Percentiles rank a stretch among this genome's conserved stretches.
phyloP scores from a whole-genome alignment of 2,113 vertebrate genomes.

The Dissostichus mawsoni region DNA sequence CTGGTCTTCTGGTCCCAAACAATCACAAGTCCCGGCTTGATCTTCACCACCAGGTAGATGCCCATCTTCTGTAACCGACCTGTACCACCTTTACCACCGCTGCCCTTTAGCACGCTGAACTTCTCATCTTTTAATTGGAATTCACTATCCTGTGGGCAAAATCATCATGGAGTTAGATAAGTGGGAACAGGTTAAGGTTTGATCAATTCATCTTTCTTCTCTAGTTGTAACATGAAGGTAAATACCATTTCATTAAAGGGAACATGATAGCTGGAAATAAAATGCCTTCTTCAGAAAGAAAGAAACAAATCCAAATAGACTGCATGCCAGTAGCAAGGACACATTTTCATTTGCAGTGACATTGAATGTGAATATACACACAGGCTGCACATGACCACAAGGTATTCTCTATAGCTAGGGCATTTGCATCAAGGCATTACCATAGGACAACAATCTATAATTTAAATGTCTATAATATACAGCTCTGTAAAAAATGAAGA shows the following conservation, averaged over 20 bases:
- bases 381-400: background rate
- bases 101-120: slow-evolving; percentile 83
- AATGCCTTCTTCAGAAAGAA: background rate
- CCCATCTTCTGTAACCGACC: slow-evolving; percentile 88
- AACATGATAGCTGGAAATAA: background rate
- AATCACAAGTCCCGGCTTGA: slow-evolving; percentile 85
- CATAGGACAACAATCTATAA: background rate
- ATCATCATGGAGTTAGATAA: background rate
- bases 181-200: background rate
- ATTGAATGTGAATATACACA: background rate
- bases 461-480: too few relatives aligned
- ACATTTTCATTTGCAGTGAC: background rate
- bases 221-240: background rate
- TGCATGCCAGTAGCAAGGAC: background rate
- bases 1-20: slow-evolving; percentile 95
- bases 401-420: background rate
- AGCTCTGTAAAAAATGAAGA: too few relatives aligned
- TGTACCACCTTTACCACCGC: slow-evolving; percentile 71
- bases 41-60: slow-evolving; percentile 89
- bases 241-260: background rate
- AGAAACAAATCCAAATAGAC: background rate
- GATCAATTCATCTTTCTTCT: background rate
- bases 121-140: slow-evolving; percentile 86
- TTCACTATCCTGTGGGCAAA: slow-evolving; percentile 86
- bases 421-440: background rate